These are phyloP conservation scores for Hirudinaria manillensis DNA, from an alignment of 2,888 invertebrate species.

Conservation along the genomic window DNA sequence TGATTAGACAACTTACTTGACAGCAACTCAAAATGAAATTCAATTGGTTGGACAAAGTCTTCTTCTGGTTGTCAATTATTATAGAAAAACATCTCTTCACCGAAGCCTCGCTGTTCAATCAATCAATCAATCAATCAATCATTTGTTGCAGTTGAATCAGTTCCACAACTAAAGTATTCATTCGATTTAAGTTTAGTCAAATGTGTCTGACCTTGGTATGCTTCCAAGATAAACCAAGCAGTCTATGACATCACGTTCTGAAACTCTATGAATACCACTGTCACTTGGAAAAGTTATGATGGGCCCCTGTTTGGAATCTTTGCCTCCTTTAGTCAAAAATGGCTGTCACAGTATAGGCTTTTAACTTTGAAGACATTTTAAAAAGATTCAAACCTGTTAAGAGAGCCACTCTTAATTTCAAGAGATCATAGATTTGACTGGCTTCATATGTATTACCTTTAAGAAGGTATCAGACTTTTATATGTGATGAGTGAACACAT, in stretches of 20 bases:
- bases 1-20: slow-evolving; percentile 6
- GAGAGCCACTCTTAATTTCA: slow-evolving; percentile 1
- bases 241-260: slow-evolving; percentile 13
- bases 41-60: background rate
- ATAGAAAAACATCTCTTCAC: slow-evolving; percentile 25
- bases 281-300: slow-evolving; percentile 2
- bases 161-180: background rate
- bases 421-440: slow-evolving; percentile 13
- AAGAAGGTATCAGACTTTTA: background rate
- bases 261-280: background rate
- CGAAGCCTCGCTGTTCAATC: background rate
- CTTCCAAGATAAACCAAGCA: slow-evolving; percentile 23
- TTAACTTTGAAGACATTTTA: background rate
- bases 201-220: slow-evolving; percentile 12
- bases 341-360: background rate
- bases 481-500: background rate
- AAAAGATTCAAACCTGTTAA: slow-evolving; percentile 3
- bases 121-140: too few relatives aligned
- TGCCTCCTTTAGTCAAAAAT: slow-evolving; percentile 12
- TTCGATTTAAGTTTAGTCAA: background rate
- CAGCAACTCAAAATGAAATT: slow-evolving; percentile 18
- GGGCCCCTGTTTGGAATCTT: slow-evolving; percentile 12
- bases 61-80: slow-evolving; percentile 21
- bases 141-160: background rate
- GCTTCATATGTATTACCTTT: slow-evolving; percentile 15